Evolutionary conservation across 2,113 vertebrate species (phyloP).

Genomic region (Edolisoma coerulescens): DNA sequence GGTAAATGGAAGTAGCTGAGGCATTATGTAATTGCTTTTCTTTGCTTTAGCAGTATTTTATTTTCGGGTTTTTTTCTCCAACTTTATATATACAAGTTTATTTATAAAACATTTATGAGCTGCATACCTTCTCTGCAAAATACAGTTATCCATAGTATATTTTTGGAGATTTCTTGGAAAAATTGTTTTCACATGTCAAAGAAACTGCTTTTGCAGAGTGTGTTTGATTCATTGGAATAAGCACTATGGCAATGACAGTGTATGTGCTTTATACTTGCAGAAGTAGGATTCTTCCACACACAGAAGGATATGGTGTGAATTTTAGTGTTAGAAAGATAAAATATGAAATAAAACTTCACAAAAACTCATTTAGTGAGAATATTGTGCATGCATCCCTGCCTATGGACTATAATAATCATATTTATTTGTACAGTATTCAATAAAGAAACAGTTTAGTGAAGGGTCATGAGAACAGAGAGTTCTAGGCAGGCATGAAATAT

Average conservation of each 20-base stretch:
- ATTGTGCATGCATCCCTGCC: not conserved
- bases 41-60: not conserved
- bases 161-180: not conserved
- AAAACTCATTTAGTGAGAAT: not conserved
- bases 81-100: not conserved
- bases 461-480: not conserved
- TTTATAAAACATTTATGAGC: not conserved
- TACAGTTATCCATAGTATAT: not conserved
- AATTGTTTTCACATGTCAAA: not conserved
- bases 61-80: not conserved
- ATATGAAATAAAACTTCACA: not conserved
- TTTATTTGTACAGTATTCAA: not conserved
- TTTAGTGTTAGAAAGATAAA: not conserved
- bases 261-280: not conserved
- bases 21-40: not conserved
- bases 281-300: not conserved
- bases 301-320: not conserved
- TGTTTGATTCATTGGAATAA: not conserved
- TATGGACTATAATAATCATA: not conserved
- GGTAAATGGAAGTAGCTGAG: not conserved
- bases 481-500: not conserved
- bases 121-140: not conserved
- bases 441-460: not conserved
- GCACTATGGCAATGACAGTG: not conserved
- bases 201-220: not conserved